Percentiles rank a stretch among this genome's conserved stretches.
Evolutionary conservation across 2,888 invertebrate genomes (phyloP).

Genomic region (Tetragnatha montana): DNA sequence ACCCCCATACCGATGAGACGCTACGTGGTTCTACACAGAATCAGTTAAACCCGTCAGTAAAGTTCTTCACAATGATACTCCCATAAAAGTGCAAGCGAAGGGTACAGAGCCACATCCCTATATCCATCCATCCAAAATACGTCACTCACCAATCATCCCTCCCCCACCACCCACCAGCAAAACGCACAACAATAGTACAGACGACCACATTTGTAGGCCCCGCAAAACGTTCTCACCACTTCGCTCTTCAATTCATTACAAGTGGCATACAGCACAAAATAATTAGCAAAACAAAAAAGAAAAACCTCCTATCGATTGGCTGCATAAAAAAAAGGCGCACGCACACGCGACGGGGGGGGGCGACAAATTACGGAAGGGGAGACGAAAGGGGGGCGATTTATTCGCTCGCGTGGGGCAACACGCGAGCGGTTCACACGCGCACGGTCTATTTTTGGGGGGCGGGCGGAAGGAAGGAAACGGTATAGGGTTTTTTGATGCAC

Average conservation of each 20-base stretch:
- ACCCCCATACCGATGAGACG: too few relatives aligned
- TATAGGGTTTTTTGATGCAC: neutral
- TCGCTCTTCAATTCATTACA: neutral
- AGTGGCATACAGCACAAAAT: neutral
- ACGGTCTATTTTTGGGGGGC: neutral
- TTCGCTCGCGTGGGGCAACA: constrained; percentile 21
- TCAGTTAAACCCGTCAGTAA: too few relatives aligned
- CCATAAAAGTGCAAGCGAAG: too few relatives aligned
- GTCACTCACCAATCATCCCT: too few relatives aligned
- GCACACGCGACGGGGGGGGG: constrained; percentile 23
- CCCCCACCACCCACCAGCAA: neutral
- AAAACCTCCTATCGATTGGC: constrained; percentile 7
- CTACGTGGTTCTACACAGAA: too few relatives aligned
- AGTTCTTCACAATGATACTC: too few relatives aligned
- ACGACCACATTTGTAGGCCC: neutral
- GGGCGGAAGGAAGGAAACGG: neutral
- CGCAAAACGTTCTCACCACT: neutral
- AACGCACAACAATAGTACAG: neutral
- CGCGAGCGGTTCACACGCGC: constrained; percentile 12
- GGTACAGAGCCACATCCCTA: too few relatives aligned
- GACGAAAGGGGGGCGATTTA: constrained; percentile 36
- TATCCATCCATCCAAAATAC: too few relatives aligned
- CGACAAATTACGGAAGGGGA: constrained; percentile 1
- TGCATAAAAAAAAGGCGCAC: neutral
- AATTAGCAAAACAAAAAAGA: constrained; percentile 8